Evolutionary conservation across 2,113 vertebrate species (phyloP), one percentile per base, ranked within the genome.

Genomic region (Peromyscus polionotus): DNA sequence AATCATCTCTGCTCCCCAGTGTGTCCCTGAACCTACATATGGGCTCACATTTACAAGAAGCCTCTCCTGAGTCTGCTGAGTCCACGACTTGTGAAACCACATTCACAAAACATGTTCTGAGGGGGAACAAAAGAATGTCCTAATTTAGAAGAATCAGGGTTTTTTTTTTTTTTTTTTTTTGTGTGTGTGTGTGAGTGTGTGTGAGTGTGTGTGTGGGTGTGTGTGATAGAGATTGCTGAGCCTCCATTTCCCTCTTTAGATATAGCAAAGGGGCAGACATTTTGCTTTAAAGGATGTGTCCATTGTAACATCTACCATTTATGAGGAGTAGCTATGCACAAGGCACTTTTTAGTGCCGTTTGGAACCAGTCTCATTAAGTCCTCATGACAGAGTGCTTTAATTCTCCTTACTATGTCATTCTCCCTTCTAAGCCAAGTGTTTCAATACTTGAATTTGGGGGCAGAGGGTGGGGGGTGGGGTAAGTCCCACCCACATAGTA

Each of bases 381-480:
- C 19, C 20, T 91, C 42, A 33, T 8, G 67, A 26, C 20, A 83
- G 54, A 87, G 45, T 83, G 39, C 61, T 83, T 33, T 76, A 68
- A 70, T 89, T 90, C 28, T 81, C 67, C 31, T 11, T 16, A 36
- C 31, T 5, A 33, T 68, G 68, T n/a, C 68, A 72, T 19, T 70
- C 16, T 88, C 33, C 42, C 81, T 63, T 20, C 79, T 72, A 57
- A 28, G 88, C 90, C 48, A 72, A 86, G 73, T 42, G 83, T 86
- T 68, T 84, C 48, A 87, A 13, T 61, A 63, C 33, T 86, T 89
- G 70, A 94, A 81, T 97, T 92, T 84, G 51, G 7, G 90, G 39
- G n/a, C n/a, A n/a, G n/a, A n/a, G n/a, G n/a, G n/a, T n/a, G n/a
- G n/a, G n/a, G n/a, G n/a, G n/a, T n/a, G 92, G 61, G 14, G 28